phyloP scores from a whole-genome alignment of 92 coral and sea anemone species.

The Epizoanthus illoricatus region DNA sequence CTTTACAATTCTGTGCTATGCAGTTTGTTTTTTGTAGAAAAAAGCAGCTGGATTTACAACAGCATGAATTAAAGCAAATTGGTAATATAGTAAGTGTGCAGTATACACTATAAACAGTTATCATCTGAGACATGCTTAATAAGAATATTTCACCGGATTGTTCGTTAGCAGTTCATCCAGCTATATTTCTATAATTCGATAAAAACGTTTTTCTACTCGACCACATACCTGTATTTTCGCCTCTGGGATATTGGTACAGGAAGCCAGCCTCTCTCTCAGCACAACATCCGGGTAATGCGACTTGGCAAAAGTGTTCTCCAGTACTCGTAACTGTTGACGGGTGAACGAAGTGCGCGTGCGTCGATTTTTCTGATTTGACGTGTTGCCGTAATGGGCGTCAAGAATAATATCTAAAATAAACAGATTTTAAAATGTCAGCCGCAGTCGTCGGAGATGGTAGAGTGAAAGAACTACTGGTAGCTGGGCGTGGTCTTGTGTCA shows the following conservation, averaged over 20 bases:
- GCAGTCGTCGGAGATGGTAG: slow-evolving; percentile 1
- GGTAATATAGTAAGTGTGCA: too few species aligned
- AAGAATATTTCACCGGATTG: too few species aligned
- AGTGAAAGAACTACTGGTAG: background rate
- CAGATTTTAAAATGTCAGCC: background rate
- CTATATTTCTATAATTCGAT: too few species aligned
- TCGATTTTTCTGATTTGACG: slow-evolving; percentile 81
- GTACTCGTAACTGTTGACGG: slow-evolving; percentile 84
- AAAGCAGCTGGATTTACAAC: too few species aligned
- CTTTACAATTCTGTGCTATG: too few species aligned
- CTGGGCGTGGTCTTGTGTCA: slow-evolving; percentile 4
- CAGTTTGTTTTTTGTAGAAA: too few species aligned
- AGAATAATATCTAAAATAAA: slow-evolving; percentile 84
- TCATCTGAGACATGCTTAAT: too few species aligned
- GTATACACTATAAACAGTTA: too few species aligned
- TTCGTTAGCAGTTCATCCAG: too few species aligned
- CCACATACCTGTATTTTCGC: slow-evolving; percentile 85
- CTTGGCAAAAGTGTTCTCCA: slow-evolving; percentile 82
- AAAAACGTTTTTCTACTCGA: too few species aligned
- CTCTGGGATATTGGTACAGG: slow-evolving; percentile 83
- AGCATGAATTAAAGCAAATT: too few species aligned
- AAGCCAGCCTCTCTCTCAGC: slow-evolving; percentile 88
- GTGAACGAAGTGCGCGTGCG: slow-evolving; percentile 97
- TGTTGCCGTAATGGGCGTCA: slow-evolving; percentile 80
- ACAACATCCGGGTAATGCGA: slow-evolving; percentile 97